Evolutionary conservation across 2,113 vertebrate species (phyloP), one percentile per base, ranked within the genome.

Genomic region (Thomomys bottae): DNA sequence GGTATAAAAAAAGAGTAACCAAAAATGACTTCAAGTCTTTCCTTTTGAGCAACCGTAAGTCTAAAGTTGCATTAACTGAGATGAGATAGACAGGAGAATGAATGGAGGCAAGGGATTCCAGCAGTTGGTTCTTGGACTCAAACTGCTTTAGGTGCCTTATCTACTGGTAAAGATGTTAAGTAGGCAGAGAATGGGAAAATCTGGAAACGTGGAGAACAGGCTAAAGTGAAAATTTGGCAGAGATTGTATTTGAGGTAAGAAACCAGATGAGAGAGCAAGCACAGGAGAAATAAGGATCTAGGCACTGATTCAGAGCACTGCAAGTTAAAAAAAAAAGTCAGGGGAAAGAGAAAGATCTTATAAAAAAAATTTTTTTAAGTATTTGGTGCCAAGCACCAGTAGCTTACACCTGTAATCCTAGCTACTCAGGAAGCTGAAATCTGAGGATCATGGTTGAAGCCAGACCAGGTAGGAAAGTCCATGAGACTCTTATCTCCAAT

Each of bases 261-360:
- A 23, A 67, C n/a, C 67, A 36, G 9, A 64, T 38, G 40, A 81
- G n/a, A 14, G 34, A 94, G 36, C 1, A 5, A 83, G 15, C 66
- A 42, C 5, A 93, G 68, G 10, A 85, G 54, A 64, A 70, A 84
- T n/a, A 12, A 89, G 26, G 76, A 82, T 54, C 42, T 64, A 84
- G 38, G 42, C 8, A 61, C 11, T 71, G 42, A 81, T 49, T 18
- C 24, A 12, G 21, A 78, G 23, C 18, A 70, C 64, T 88, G 9
- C 57, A 88, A 57, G 61, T 71, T n/a, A n/a, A n/a, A n/a, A n/a
- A n/a, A 81, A 85, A 88, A 67, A 23, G 36, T 71, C 71, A 78
- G 5, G 28, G 59, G 70, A 30, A 85, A 73, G 20, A 68, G 21
- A 73, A 54, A 15, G 49, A 49, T 36, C n/a, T 38, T 38, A 71